These are phyloP conservation scores for Pachycephus smyrnensis DNA, from an alignment of 2,888 invertebrate genomes.

Conservation along the genomic window DNA sequence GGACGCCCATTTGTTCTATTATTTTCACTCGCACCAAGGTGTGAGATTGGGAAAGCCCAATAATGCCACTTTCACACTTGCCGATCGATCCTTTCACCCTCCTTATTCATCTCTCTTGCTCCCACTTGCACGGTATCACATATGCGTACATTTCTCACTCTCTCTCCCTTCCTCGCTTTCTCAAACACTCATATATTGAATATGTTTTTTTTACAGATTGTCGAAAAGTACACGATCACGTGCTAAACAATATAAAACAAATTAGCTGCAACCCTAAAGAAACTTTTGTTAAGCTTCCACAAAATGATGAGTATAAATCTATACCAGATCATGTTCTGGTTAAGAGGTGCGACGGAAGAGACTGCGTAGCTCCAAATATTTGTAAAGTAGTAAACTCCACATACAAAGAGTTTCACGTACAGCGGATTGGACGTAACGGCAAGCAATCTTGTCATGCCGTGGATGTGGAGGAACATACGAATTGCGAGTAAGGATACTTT, in stretches of 20 bases:
- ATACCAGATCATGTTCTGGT: constrained; percentile 26
- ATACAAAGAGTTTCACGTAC: constrained; percentile 13
- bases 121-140: background rate
- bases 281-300: constrained; percentile 23
- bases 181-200: background rate
- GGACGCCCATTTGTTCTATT: background rate
- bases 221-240: constrained; percentile 3
- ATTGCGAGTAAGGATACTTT: constrained; percentile 31
- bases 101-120: background rate
- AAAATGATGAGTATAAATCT: constrained; percentile 16
- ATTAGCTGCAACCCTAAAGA: constrained; percentile 25
- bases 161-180: background rate
- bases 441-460: constrained; percentile 22
- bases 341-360: constrained; percentile 31
- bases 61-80: background rate
- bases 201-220: constrained; percentile 16
- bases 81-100: background rate
- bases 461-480: constrained; percentile 28
- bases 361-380: constrained; percentile 19
- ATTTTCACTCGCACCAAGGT: too few relatives aligned
- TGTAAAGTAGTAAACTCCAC: constrained; percentile 20
- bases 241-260: constrained; percentile 16
- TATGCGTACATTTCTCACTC: background rate
- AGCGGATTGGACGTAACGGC: background rate
- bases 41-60: background rate